phyloP scores from a whole-genome alignment of 2,888 invertebrate species.

The Romanomermis culicivorax region DNA sequence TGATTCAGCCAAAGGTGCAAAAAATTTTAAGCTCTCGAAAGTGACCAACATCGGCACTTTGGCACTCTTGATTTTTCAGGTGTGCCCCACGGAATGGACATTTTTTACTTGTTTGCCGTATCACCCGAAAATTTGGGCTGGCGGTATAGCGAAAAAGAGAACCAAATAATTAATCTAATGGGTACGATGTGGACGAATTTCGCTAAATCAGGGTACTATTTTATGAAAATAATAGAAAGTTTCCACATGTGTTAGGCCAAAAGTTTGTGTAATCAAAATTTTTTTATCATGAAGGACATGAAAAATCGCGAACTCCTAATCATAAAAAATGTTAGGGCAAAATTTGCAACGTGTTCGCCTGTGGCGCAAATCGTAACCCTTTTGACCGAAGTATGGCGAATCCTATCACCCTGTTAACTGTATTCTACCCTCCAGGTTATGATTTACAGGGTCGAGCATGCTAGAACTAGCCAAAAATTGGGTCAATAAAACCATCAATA shows the following conservation, averaged over 20 bases:
- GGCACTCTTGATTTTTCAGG: neutral
- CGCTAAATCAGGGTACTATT: conserved; percentile 4
- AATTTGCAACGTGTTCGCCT: neutral
- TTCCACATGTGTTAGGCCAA: too few relatives aligned
- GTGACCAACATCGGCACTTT: neutral
- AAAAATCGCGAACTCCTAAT: neutral
- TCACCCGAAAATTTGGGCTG: neutral
- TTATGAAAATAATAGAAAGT: neutral
- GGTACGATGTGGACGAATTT: conserved; percentile 2
- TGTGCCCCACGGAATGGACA: neutral
- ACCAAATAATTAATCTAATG: neutral
- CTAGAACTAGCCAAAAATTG: too few relatives aligned
- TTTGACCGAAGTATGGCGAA: too few relatives aligned
- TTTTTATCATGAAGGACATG: neutral
- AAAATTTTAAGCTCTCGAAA: neutral
- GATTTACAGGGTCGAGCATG: too few relatives aligned
- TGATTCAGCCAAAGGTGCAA: neutral
- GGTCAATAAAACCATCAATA: too few relatives aligned
- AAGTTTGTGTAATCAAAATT: too few relatives aligned
- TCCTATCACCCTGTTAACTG: too few relatives aligned
- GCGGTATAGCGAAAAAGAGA: neutral
- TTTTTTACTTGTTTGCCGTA: neutral
- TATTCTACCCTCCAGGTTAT: too few relatives aligned
- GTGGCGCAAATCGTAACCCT: too few relatives aligned
- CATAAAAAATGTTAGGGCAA: neutral